A percentile compares a stretch with the other conserved stretches of the same genome.
Evolutionary conservation across 2,888 invertebrate species (phyloP).

Genomic region (Drosophila birchii): DNA sequence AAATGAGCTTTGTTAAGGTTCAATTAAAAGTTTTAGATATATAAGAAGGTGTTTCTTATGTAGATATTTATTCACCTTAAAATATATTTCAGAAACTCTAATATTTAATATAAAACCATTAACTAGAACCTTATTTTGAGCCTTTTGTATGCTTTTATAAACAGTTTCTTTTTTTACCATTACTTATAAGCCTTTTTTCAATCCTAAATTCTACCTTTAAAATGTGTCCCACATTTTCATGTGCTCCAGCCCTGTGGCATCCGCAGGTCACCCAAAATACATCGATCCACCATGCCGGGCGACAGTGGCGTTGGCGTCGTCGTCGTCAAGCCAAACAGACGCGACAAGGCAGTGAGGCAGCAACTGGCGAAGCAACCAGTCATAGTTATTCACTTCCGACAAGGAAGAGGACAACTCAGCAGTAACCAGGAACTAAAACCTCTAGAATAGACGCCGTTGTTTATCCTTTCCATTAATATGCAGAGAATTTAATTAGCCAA

Average conservation of each 20-base stretch:
- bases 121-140: too few species aligned
- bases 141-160: not conserved
- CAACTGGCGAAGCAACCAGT: slow-evolving; percentile 59
- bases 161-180: not conserved
- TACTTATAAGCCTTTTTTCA: not conserved
- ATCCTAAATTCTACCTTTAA: not conserved
- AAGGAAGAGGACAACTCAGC: slow-evolving; percentile 34
- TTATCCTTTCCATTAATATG: slow-evolving; percentile 38
- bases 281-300: slow-evolving; percentile 50
- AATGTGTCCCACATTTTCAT: not conserved
- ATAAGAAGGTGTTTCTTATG: too few species aligned
- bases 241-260: slow-evolving; percentile 11
- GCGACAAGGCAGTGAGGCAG: slow-evolving; percentile 59
- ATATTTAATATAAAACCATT: not conserved
- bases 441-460: slow-evolving; percentile 39
- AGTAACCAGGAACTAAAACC: slow-evolving; percentile 19
- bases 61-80: not conserved
- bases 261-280: slow-evolving; percentile 42
- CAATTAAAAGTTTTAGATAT: fast-evolving
- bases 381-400: slow-evolving; percentile 51
- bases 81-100: not conserved
- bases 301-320: slow-evolving; percentile 35
- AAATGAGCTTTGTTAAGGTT: not conserved
- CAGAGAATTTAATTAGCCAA: slow-evolving; percentile 54
- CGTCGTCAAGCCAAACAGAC: slow-evolving; percentile 75